Evolutionary conservation across 2,888 invertebrate genomes (phyloP), one percentile per base, ranked within the genome.

Genomic region (Macropis europaea): DNA sequence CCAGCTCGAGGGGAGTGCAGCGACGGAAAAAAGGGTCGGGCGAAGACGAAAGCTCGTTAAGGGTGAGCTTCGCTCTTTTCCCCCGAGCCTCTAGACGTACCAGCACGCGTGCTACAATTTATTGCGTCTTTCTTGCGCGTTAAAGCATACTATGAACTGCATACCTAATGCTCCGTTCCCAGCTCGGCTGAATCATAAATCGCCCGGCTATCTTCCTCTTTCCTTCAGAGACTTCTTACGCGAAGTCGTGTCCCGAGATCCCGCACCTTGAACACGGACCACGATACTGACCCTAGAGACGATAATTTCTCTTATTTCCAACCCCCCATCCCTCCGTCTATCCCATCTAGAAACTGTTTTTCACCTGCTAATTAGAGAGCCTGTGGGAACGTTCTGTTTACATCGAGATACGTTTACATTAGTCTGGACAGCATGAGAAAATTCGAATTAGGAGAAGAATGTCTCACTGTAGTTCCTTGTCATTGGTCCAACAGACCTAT

Each of bases 51-150:
- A 77, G 24, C 74, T 77, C 77, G 79, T 80, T 74, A 80, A 73
- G 64, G 67, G 70, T 30, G 64, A 72, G 47, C 52, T 59, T 56
- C 53, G 45, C 45, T 61, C 45, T 53, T 61, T 59, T 70, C 40
- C 63, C 30, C 28, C 38, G 42, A 34, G 34, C 56, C 52, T n/a
- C 67, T 62, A 76, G 73, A 77, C 76, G 76, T 81, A 77, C 81
- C 81, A 80, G 81, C 76, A 73, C 79, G 76, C 79, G 79, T 79
- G 76, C 66, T 81, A 84, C 85, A 85, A 87, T 87, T 86, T 86
- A 86, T 86, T 74, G 82, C 85, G 66, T 79, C 85, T 86, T 85
- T 86, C 84, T 86, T 85, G 85, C 78, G 79, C 84, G 82, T 84
- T 85, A 85, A 85, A 86, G 82, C 82, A 76, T 76, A 79, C 73